Percentiles rank a stretch among this genome's conserved stretches.
These are phyloP conservation scores for Prionace glauca DNA, from an alignment of 2,797 vertebrate species.

Conservation along the genomic window DNA sequence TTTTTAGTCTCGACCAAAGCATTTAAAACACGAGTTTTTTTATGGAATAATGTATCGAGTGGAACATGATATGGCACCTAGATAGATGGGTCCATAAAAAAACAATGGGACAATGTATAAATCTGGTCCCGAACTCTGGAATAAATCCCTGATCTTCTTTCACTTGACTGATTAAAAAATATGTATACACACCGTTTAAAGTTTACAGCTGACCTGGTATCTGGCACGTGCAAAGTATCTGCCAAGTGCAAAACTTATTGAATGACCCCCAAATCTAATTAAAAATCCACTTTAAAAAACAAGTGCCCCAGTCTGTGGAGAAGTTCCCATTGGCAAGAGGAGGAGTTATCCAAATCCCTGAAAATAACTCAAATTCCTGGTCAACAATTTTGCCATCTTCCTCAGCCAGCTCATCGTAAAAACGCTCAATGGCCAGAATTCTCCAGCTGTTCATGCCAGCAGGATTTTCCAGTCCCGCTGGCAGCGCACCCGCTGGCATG, in stretches of 20 bases:
- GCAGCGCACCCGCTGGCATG: no score
- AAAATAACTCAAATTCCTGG: neutral
- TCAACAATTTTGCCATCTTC: neutral
- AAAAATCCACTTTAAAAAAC: neutral
- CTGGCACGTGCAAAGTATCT: neutral
- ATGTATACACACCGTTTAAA: neutral
- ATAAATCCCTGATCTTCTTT: neutral
- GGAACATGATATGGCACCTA: neutral
- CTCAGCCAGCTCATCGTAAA: neutral
- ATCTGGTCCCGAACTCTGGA: no score
- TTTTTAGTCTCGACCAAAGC: neutral
- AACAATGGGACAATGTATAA: neutral
- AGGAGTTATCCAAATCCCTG: neutral
- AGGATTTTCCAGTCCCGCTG: no score
- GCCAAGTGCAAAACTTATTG: neutral
- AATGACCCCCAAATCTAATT: neutral
- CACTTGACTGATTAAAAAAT: neutral
- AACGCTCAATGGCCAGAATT: neutral
- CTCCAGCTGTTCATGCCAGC: no score
- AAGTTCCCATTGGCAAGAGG: neutral
- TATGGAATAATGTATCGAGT: neutral
- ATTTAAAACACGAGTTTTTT: neutral
- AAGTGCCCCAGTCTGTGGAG: neutral
- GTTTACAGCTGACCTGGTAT: neutral
- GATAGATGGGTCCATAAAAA: neutral